A percentile compares a stretch with the other conserved stretches of the same genome.
Conservation (phyloP, 92 coral and sea anemone species). For the Actinostola sp. region DNA sequence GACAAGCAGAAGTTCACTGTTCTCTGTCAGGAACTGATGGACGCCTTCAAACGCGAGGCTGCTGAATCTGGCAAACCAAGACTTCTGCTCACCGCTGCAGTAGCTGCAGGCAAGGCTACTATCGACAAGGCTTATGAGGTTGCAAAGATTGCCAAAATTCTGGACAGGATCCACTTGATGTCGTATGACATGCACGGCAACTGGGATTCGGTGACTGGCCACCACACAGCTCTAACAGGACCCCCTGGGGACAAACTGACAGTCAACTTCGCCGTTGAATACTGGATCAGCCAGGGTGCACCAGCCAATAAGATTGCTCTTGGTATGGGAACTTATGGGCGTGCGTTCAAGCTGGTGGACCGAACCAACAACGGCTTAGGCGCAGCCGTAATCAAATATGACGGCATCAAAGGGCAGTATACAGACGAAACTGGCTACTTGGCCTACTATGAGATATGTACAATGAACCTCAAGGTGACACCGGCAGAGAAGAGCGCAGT, state of each 20-base stretch:
- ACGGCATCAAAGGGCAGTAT: conserved; percentile 41
- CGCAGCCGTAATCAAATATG: conserved; percentile 55
- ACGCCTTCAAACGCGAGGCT: conserved; percentile 65
- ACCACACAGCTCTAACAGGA: conserved; percentile 59
- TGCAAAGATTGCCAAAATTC: conserved; percentile 36
- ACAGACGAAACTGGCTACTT: conserved; percentile 54
- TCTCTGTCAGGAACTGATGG: conserved; percentile 64
- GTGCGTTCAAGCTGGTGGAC: conserved; percentile 51
- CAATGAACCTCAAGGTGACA: conserved; percentile 38
- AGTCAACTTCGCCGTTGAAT: conserved; percentile 45
- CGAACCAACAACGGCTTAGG: conserved; percentile 52
- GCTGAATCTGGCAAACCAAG: conserved; percentile 39
- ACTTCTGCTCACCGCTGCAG: conserved; percentile 72
- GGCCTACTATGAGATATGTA: conserved; percentile 73
- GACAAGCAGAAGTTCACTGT: conserved; percentile 71
- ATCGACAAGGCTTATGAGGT: conserved; percentile 66
- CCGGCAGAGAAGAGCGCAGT: conserved; percentile 50
- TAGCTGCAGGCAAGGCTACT: conserved; percentile 59
- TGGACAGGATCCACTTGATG: conserved; percentile 64
- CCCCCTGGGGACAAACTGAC: conserved; percentile 52
- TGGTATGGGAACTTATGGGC: conserved; percentile 71
- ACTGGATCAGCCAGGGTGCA: conserved; percentile 54
- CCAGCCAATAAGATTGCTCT: conserved; percentile 77
- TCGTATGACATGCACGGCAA: conserved; percentile 59
- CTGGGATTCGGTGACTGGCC: conserved; percentile 62